Conservation (phyloP, 2,113 vertebrate genomes). For the Lipotes vexillifer region DNA sequence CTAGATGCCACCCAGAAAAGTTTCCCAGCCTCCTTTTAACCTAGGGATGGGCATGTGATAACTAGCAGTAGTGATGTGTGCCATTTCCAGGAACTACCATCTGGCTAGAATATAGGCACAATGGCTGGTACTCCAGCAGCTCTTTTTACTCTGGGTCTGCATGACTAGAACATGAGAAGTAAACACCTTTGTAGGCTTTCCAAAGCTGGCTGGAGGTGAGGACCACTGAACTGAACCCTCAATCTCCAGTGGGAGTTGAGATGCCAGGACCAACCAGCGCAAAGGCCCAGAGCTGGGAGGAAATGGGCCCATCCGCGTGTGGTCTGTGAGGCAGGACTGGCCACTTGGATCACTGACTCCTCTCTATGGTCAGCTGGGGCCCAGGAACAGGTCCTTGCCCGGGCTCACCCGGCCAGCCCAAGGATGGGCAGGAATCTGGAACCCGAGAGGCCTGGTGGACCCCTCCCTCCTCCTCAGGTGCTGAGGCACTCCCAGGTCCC, state of each 20-base stretch:
- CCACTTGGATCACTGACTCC: neutral
- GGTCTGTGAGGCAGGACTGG: fast-evolving
- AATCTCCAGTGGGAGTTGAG: neutral
- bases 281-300: fast-evolving
- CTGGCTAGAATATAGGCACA: neutral
- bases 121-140: neutral
- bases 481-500: neutral
- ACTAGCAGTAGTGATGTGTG: too few relatives aligned
- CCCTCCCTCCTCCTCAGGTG: neutral
- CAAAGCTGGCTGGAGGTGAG: neutral
- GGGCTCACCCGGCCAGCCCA: fast-evolving
- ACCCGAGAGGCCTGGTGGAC: too few relatives aligned
- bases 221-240: neutral
- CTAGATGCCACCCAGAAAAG: neutral
- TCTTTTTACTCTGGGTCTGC: neutral
- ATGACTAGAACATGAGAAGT: neutral
- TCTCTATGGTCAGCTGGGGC: neutral
- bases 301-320: fast-evolving
- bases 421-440: neutral
- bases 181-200: too few relatives aligned
- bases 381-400: fast-evolving
- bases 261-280: neutral
- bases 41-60: neutral
- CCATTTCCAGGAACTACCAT: neutral
- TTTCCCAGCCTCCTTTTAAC: neutral